A percentile compares a stretch with the other conserved stretches of the same genome.
Conservation (phyloP, 2,888 invertebrate genomes). For the Punctoribates punctum region DNA sequence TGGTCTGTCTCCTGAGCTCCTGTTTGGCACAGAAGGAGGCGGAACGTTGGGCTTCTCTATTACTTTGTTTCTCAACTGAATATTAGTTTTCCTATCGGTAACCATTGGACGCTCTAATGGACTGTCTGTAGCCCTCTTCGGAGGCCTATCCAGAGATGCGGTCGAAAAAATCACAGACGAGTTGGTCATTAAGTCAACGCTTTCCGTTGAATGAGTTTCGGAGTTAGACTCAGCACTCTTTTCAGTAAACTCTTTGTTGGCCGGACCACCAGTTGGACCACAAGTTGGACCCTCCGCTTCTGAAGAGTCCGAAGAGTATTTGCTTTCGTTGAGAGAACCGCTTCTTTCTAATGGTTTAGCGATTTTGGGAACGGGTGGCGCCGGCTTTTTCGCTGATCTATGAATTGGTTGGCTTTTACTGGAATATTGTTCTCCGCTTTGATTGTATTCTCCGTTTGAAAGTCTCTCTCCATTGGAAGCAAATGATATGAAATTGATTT, state of each 20-base stretch:
- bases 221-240: background rate
- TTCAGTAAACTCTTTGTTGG: background rate
- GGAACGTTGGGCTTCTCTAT: slow-evolving; percentile 37
- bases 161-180: slow-evolving; percentile 22
- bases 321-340: slow-evolving; percentile 4
- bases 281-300: too few relatives aligned
- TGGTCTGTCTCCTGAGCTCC: slow-evolving; percentile 16
- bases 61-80: slow-evolving; percentile 30
- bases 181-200: background rate
- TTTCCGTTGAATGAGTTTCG: background rate
- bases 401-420: slow-evolving; percentile 60
- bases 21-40: slow-evolving; percentile 30
- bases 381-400: slow-evolving; percentile 69
- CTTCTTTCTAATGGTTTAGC: background rate
- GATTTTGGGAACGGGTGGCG: slow-evolving; percentile 51
- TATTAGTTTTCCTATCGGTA: slow-evolving; percentile 8
- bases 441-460: slow-evolving; percentile 14
- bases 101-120: background rate
- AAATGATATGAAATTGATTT: background rate
- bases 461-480: background rate
- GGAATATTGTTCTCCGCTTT: slow-evolving; percentile 19
- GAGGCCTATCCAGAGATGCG: slow-evolving; percentile 10
- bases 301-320: background rate
- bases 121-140: background rate
- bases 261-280: background rate